Evolutionary conservation across 2,113 vertebrate species (phyloP).

Genomic region (Thinocorus orbignyianus): DNA sequence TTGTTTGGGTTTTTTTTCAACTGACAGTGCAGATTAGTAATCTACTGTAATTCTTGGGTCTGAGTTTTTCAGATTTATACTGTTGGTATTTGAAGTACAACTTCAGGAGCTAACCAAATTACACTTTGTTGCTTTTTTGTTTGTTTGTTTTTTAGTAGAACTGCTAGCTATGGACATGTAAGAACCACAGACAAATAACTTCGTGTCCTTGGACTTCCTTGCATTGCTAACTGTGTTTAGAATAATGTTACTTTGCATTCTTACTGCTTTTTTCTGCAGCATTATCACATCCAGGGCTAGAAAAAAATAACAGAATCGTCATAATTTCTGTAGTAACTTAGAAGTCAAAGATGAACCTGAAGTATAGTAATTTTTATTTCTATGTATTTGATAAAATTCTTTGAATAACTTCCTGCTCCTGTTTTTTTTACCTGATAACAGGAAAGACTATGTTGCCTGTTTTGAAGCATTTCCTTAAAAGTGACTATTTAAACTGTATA

Average conservation of each 20-base stretch:
- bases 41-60: background rate
- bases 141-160: background rate
- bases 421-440: background rate
- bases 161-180: background rate
- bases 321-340: background rate
- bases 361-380: background rate
- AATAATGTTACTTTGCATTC: background rate
- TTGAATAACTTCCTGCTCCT: background rate
- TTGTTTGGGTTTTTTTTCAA: background rate
- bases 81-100: background rate
- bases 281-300: background rate
- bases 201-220: background rate
- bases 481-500: background rate
- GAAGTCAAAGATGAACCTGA: background rate
- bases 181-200: background rate
- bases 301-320: background rate
- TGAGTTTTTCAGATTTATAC: background rate
- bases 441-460: background rate
- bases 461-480: background rate
- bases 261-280: background rate
- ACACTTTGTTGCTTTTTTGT: background rate
- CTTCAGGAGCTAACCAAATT: background rate
- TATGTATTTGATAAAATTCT: background rate
- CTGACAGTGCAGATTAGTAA: background rate
- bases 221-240: background rate